Evolutionary conservation across 23 tunicate species (phyloP).

Genomic region (Clavelina lepadiformis): DNA sequence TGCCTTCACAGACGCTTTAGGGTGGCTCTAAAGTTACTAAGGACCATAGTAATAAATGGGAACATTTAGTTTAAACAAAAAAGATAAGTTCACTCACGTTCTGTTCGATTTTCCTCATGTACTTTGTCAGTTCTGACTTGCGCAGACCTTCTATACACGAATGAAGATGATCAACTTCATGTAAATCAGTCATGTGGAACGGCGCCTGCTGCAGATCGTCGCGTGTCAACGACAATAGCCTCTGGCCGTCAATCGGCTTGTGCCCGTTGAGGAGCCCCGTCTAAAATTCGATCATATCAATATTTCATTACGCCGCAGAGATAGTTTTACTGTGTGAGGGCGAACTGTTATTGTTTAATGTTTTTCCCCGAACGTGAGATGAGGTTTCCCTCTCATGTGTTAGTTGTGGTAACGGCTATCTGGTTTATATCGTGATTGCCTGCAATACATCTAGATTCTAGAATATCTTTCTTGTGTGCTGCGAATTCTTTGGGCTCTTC

Average conservation of each 20-base stretch:
- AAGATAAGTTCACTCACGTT: conserved; percentile 24
- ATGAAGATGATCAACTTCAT: conserved; percentile 51
- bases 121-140: conserved; percentile 37
- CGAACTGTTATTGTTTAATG: no score
- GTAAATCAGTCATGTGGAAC: conserved; percentile 24
- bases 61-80: background rate
- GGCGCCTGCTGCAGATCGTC: conserved; percentile 39
- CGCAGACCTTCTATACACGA: conserved; percentile 39
- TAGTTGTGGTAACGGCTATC: no score
- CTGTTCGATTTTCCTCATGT: conserved; percentile 39
- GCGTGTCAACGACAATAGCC: conserved; percentile 10
- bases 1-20: no score
- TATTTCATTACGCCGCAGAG: no score
- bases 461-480: no score
- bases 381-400: no score
- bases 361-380: no score
- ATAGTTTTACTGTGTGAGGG: no score
- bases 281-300: conserved; percentile 6
- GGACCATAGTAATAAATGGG: background rate
- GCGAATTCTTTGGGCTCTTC: no score
- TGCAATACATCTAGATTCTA: background rate
- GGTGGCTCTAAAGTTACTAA: no score
- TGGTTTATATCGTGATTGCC: no score
- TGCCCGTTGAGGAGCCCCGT: background rate
- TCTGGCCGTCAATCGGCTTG: conserved; percentile 30